Percentiles rank a stretch among this genome's conserved stretches.
phyloP scores from a whole-genome alignment of 2,888 invertebrate species.

The Beris chalybata region DNA sequence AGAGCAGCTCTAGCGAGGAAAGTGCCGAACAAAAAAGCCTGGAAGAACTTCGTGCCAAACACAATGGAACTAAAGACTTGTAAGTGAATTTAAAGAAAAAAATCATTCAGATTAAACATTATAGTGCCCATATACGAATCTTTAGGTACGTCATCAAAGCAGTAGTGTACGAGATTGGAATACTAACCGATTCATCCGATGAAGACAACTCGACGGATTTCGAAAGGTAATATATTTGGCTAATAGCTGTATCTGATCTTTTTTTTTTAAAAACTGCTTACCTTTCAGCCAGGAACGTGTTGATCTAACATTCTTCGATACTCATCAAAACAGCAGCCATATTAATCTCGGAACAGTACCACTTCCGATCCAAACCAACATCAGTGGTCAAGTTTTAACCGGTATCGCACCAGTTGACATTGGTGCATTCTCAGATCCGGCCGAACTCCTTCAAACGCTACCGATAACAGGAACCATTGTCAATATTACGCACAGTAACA shows the following conservation, averaged over 20 bases:
- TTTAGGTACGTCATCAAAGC: conserved; percentile 62
- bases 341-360: conserved; percentile 61
- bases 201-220: conserved; percentile 49
- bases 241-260: neutral
- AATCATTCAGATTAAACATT: conserved; percentile 1
- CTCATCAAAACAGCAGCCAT: conserved; percentile 57
- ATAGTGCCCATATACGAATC: conserved; percentile 8
- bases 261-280: conserved; percentile 2
- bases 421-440: conserved; percentile 54
- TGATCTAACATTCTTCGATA: conserved; percentile 60
- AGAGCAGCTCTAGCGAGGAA: conserved; percentile 12
- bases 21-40: neutral
- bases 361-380: conserved; percentile 60
- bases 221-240: conserved; percentile 3
- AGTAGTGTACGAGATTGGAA: conserved; percentile 64
- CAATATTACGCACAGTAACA: conserved; percentile 55
- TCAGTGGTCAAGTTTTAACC: conserved; percentile 60
- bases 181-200: conserved; percentile 59
- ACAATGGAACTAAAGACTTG: conserved; percentile 51
- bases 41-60: neutral
- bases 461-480: conserved; percentile 56
- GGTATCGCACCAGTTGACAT: conserved; percentile 59
- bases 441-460: conserved; percentile 51
- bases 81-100: conserved; percentile 44
- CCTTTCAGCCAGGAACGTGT: conserved; percentile 59